Conservation (phyloP, 2,113 vertebrate species). For the human (Homo sapiens) region GRCh38 chr1:96322501-96323000, state of each 20-base stretch:
- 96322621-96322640: background rate
- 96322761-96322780: background rate
- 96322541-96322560: background rate
- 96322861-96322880: background rate
- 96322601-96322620: background rate
- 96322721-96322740: background rate
- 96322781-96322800: background rate
- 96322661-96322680: background rate
- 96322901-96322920: background rate
- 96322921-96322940: background rate
- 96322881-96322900: background rate
- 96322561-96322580: background rate
- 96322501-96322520: background rate
- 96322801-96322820: background rate
- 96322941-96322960: background rate
- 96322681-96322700: background rate
- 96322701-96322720: background rate
- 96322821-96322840: background rate
- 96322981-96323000: background rate
- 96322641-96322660: background rate
- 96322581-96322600: background rate
- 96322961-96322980: background rate
- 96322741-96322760: background rate
- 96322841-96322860: background rate
- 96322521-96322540: background rate